Evolutionary conservation across 92 coral and sea anemone genomes (phyloP), one percentile per base, ranked within the genome.

Genomic region (Zoanthus sansibaricus): DNA sequence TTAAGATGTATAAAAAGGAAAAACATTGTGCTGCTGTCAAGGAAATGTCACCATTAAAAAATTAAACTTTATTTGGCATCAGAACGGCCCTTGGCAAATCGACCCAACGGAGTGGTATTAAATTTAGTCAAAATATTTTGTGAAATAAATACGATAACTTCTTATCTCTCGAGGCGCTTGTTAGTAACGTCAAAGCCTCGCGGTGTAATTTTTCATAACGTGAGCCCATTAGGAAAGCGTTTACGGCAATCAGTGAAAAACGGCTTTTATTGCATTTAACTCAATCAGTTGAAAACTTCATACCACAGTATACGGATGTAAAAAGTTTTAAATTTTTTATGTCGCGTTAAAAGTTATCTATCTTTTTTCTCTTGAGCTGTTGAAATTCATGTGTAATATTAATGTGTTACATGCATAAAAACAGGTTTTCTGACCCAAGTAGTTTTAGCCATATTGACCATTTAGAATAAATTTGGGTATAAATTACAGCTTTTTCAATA

Each of bases 81-180:
- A 49, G 51, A 62, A 59, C 85, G 85, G 85, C 51, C 73, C 46
- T 80, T 80, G 74, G 25, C 75, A 64, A 64, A 20, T 67, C 42
- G 42, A 37, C 85, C 75, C 85, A 47, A 80, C 85, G 85, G 75
- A 58, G 49, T 47, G 75, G 56, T 80, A 62, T 66, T 80, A 44
- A 80, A 80, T 80, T 80, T 80, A 80, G 75, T 32, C 85, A 80
- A 66, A 80, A 80, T 80, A 80, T 25, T 80, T 80, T 49, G 75
- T 80, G 85, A 67, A 80, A 80, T 80, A 47, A 75, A 80, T 42
- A 66, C 75, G 42, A 30, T n/a, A 32, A 11, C 30, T 44, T 20
- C 33, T 55, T 42, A 47, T 79, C 68, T 79, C 42, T 80, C 20
- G 25, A 48, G 31, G 48, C 52, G 72, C 74, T 80, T 80, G 85